A percentile compares a stretch with the other conserved stretches of the same genome.
Evolutionary conservation across 1,140 invertebrate species (phyloP).

Genomic region (Anastrepha obliqua): DNA sequence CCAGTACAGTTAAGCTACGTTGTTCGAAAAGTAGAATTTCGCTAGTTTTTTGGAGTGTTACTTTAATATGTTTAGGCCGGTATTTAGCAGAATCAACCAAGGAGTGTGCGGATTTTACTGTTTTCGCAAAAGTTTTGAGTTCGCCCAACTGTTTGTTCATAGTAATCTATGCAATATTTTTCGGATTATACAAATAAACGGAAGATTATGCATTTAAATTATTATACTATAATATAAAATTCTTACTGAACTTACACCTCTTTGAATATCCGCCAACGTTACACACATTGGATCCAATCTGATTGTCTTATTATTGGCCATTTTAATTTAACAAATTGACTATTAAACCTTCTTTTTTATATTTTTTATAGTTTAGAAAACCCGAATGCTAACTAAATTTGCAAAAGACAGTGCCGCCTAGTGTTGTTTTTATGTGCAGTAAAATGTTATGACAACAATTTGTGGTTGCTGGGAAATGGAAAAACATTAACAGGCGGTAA

Average conservation of each 20-base stretch:
- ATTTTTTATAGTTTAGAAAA: neutral
- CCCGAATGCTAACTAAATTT: neutral
- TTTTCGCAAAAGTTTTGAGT: slow-evolving; percentile 17
- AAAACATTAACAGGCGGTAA: neutral
- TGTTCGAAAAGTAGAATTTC: slow-evolving; percentile 81
- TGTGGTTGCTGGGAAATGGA: slow-evolving; percentile 15
- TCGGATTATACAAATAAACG: neutral
- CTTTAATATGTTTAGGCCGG: slow-evolving; percentile 73
- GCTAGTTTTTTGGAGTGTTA: slow-evolving; percentile 80
- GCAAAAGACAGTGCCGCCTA: neutral
- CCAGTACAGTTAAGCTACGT: slow-evolving; percentile 78
- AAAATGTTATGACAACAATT: slow-evolving; percentile 23
- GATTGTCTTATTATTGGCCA: slow-evolving; percentile 2
- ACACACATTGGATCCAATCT: slow-evolving; percentile 43
- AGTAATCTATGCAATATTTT: slow-evolving; percentile 1
- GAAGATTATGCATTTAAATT: neutral
- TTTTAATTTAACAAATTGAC: neutral
- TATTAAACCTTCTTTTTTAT: neutral
- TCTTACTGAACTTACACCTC: slow-evolving; percentile 8
- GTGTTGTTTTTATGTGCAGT: neutral
- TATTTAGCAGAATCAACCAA: neutral
- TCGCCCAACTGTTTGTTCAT: neutral
- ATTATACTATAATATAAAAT: neutral
- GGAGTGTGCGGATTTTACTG: slow-evolving; percentile 6
- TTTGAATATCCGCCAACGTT: slow-evolving; percentile 42